Conservation (phyloP, 2,888 invertebrate species). For the Sminthurinus aureus region DNA sequence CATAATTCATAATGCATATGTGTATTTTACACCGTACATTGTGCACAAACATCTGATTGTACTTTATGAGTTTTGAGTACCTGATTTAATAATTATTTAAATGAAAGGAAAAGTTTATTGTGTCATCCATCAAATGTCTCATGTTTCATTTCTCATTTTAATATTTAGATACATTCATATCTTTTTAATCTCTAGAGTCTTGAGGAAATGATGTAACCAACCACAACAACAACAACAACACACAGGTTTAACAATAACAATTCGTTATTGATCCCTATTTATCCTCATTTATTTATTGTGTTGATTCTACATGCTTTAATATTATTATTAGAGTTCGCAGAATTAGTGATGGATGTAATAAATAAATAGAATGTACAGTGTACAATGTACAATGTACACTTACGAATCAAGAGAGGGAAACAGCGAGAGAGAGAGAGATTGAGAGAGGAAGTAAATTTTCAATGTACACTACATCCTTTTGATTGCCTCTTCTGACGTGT, state of each 20-base stretch:
- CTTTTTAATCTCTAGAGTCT: not conserved
- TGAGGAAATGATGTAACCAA: not conserved
- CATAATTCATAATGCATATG: not conserved
- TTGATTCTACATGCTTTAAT: not conserved
- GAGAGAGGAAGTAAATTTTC: not conserved
- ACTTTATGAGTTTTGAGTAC: no score
- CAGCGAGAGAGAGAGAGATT: not conserved
- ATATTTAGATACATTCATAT: no score
- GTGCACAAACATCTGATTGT: no score
- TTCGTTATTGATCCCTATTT: slow-evolving; percentile 11
- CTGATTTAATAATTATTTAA: no score
- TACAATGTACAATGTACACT: not conserved
- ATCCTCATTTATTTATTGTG: not conserved
- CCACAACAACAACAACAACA: not conserved
- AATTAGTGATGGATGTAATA: not conserved
- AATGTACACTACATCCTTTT: not conserved
- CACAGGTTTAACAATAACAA: not conserved
- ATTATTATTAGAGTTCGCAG: not conserved
- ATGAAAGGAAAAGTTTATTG: no score
- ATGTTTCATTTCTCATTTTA: no score
- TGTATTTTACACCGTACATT: not conserved
- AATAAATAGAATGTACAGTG: not conserved
- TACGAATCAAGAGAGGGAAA: not conserved
- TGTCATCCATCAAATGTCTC: no score
- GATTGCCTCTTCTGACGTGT: slow-evolving; percentile 15